Conservation (phyloP, 2,797 vertebrate genomes). For the Crocodylus rhombifer region DNA sequence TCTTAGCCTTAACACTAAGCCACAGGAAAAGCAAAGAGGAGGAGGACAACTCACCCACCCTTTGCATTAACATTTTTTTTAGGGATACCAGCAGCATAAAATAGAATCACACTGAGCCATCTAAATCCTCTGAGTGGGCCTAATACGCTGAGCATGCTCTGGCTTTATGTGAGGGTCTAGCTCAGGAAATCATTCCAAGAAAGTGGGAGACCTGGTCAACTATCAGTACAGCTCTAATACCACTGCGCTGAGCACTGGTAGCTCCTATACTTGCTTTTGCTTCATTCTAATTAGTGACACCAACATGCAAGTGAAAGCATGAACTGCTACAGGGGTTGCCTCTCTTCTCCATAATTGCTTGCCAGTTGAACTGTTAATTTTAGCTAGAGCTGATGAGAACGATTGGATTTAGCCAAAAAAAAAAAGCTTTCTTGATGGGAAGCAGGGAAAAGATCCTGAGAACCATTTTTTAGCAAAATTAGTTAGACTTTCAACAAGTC, state of each 20-base stretch:
- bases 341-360: not conserved
- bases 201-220: not conserved
- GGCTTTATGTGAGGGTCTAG: not conserved
- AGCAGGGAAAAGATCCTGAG: no score
- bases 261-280: not conserved
- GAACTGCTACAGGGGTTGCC: not conserved
- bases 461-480: no score
- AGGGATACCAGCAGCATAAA: no score
- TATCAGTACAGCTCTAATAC: not conserved
- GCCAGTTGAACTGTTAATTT: not conserved
- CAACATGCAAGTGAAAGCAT: not conserved
- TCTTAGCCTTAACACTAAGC: no score
- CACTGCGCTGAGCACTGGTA: not conserved
- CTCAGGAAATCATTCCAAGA: not conserved
- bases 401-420: not conserved
- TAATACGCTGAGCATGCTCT: not conserved
- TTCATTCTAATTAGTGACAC: not conserved
- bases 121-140: no score
- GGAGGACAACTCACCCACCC: no score
- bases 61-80: no score
- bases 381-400: not conserved
- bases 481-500: no score
- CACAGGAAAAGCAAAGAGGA: no score
- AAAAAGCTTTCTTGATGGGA: no score
- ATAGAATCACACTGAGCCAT: no score